Conservation (phyloP, 2,888 invertebrate species). For the Spilosoma lubricipeda region DNA sequence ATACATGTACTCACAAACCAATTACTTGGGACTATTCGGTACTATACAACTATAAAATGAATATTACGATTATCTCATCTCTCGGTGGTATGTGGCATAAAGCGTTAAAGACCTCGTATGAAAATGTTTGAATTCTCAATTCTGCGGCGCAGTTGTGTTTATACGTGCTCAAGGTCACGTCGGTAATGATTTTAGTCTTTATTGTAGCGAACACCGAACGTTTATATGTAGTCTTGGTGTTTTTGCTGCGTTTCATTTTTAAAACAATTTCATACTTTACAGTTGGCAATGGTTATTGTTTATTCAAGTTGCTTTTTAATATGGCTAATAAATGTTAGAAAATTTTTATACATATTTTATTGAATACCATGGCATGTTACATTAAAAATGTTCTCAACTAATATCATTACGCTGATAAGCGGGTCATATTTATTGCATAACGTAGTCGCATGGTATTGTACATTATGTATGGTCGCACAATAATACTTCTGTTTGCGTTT, state of each 20-base stretch:
- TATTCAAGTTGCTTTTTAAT: not conserved
- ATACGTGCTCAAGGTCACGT: constrained; percentile 43
- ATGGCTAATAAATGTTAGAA: not conserved
- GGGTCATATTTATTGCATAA: constrained; percentile 13
- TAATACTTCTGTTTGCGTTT: not conserved
- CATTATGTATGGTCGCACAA: not conserved
- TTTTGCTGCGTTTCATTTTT: constrained; percentile 13
- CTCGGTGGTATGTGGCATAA: constrained; percentile 31
- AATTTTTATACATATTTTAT: not conserved
- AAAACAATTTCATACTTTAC: not conserved
- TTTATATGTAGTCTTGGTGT: constrained; percentile 23
- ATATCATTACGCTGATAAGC: constrained; percentile 5
- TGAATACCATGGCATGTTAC: not conserved
- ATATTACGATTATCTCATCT: constrained; percentile 50
- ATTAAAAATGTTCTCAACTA: not conserved
- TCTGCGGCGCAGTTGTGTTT: constrained; percentile 46
- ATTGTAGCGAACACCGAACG: constrained; percentile 31
- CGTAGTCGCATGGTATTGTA: not conserved
- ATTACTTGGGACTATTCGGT: constrained; percentile 20
- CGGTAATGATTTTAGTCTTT: constrained; percentile 47
- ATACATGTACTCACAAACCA: constrained; percentile 32
- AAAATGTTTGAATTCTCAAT: constrained; percentile 43
- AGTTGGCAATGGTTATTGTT: not conserved
- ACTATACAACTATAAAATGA: constrained; percentile 18
- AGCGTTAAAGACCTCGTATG: constrained; percentile 23